Evolutionary conservation across 2,888 invertebrate species (phyloP).

Genomic region (Sinhomidia bicolor): DNA sequence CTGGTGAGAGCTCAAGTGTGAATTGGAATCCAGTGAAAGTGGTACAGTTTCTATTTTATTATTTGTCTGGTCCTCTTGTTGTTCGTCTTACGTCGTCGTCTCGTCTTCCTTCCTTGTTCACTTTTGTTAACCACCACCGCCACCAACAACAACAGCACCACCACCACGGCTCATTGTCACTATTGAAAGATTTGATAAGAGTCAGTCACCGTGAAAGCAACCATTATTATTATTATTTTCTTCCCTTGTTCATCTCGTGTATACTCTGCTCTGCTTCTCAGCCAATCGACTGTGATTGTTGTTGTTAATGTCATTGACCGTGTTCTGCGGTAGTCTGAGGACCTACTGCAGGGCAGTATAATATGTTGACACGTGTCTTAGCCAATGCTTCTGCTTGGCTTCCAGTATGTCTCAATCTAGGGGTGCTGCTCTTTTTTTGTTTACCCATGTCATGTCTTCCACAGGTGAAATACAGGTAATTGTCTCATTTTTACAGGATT

Average conservation of each 20-base stretch:
- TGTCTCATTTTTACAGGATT: conserved; percentile 7
- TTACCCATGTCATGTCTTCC: conserved; percentile 79
- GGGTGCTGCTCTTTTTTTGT: conserved; percentile 77
- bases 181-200: conserved; percentile 56
- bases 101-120: neutral
- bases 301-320: conserved; percentile 70
- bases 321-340: conserved; percentile 70
- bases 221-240: no score
- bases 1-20: conserved; percentile 71
- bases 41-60: conserved; percentile 47
- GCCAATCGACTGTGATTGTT: conserved; percentile 69
- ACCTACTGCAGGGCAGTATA: conserved; percentile 72
- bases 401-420: conserved; percentile 79
- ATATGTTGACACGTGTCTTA: conserved; percentile 75
- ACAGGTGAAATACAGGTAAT: conserved; percentile 80
- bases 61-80: conserved; percentile 21
- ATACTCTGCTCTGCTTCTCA: conserved; percentile 48
- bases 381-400: conserved; percentile 78
- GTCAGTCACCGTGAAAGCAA: conserved; percentile 44
- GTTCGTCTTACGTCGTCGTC: neutral
- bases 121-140: no score
- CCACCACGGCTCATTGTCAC: conserved; percentile 65
- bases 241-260: conserved; percentile 9
- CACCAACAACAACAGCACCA: neutral
- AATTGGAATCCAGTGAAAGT: conserved; percentile 67